Percentiles rank a stretch among this genome's conserved stretches.
These are phyloP conservation scores for Drosophila koepferae DNA, from an alignment of 2,888 invertebrate genomes.

Conservation along the genomic window DNA sequence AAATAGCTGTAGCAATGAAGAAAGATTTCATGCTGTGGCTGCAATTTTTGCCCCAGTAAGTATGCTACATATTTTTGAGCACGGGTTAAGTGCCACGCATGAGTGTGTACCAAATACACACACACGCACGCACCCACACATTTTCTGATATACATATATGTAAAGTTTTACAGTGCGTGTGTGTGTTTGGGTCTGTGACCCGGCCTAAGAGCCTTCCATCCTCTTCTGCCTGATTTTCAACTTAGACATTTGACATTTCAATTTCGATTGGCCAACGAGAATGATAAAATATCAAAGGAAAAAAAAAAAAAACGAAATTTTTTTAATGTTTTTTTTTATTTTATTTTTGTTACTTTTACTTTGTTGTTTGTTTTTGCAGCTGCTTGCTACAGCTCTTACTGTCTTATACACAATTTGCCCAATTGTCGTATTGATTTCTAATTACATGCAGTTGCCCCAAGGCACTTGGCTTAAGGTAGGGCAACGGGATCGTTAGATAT, in stretches of 20 bases:
- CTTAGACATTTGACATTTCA: conserved; percentile 70
- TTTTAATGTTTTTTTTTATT: not conserved
- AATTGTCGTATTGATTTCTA: conserved; percentile 74
- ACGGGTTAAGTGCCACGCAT: conserved; percentile 70
- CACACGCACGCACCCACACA: not conserved
- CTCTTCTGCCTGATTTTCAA: conserved; percentile 30
- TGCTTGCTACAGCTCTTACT: conserved; percentile 1
- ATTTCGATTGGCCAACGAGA: conserved; percentile 58
- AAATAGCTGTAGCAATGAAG: conserved; percentile 51
- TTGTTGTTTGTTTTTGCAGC: conserved; percentile 3
- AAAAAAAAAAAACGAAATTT: conserved; percentile 10
- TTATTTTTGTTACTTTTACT: not conserved
- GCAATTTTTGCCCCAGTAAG: conserved; percentile 75
- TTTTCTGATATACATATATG: conserved; percentile 6
- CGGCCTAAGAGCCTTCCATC: conserved; percentile 41
- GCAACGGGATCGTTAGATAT: conserved; percentile 24
- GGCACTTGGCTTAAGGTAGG: conserved; percentile 67
- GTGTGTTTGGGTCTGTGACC: conserved; percentile 46
- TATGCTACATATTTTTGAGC: conserved; percentile 71
- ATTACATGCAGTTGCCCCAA: conserved; percentile 59
- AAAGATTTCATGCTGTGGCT: conserved; percentile 67
- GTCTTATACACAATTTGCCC: conserved; percentile 35
- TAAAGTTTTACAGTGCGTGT: conserved; percentile 15
- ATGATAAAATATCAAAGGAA: conserved; percentile 27
- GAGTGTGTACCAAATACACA: conserved; percentile 37